phyloP scores from a whole-genome alignment of 2,888 invertebrate species.

The Sphaerolaimus hirsutus region DNA sequence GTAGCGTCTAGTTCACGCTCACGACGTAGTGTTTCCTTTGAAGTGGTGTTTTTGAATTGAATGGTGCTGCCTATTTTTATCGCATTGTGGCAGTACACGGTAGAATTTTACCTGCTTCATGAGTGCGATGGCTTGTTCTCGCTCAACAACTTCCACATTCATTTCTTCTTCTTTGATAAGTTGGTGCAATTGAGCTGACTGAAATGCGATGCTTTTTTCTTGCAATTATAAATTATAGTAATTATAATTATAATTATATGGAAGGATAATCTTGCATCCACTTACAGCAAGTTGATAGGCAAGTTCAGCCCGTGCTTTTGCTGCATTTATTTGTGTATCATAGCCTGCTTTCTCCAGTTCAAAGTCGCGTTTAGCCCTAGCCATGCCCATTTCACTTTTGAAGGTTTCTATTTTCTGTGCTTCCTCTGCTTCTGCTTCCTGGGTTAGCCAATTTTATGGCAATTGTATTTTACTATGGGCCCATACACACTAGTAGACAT shows the following conservation, averaged over 20 bases:
- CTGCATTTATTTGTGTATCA: not conserved
- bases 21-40: slow-evolving; percentile 66
- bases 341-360: too few relatives aligned
- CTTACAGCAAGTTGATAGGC: too few relatives aligned
- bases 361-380: too few relatives aligned
- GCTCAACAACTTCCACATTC: not conserved
- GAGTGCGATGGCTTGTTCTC: not conserved
- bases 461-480: too few relatives aligned
- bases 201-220: not conserved
- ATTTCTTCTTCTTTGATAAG: not conserved
- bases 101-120: not conserved
- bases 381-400: too few relatives aligned
- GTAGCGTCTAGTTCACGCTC: slow-evolving; percentile 79
- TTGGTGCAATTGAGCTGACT: not conserved
- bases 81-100: too few relatives aligned
- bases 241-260: too few relatives aligned
- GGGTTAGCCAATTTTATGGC: not conserved
- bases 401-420: not conserved
- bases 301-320: too few relatives aligned
- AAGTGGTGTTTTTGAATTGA: too few relatives aligned
- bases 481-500: too few relatives aligned
- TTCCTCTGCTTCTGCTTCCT: not conserved
- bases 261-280: not conserved
- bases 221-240: too few relatives aligned
- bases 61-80: too few relatives aligned